Percentiles rank a stretch among this genome's conserved stretches.
phyloP scores from a whole-genome alignment of 1,140 invertebrate species.

The Calephelis nemesis region DNA sequence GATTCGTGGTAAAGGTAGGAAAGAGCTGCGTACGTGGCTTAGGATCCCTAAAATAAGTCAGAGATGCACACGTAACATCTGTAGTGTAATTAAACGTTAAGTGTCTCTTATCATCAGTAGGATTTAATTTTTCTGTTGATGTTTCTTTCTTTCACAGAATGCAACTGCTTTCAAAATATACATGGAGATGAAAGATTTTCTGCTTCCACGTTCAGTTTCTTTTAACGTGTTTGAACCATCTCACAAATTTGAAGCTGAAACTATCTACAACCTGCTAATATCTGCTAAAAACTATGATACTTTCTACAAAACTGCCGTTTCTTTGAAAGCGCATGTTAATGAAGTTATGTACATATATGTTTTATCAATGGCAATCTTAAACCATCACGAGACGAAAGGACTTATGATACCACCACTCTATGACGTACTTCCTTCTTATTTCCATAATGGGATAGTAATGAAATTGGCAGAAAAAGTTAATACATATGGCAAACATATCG shows the following conservation, averaged over 20 bases:
- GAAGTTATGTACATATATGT: conserved; percentile 82
- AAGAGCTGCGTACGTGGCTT: too few species aligned
- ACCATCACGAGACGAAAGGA: conserved; percentile 80
- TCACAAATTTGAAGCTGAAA: conserved; percentile 80
- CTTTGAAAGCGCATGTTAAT: conserved; percentile 81
- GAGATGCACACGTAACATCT: too few species aligned
- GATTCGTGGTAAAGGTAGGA: too few species aligned
- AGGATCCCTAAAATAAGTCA: too few species aligned
- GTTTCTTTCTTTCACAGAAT: conserved; percentile 63
- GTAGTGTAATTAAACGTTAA: too few species aligned
- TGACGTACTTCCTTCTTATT: conserved; percentile 82
- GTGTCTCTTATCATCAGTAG: too few species aligned
- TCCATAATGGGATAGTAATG: conserved; percentile 81
- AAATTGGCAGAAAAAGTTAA: conserved; percentile 79
- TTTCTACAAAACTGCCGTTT: conserved; percentile 80
- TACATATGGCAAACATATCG: conserved; percentile 47
- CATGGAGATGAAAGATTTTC: conserved; percentile 70
- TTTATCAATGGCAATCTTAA: conserved; percentile 78
- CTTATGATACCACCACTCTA: conserved; percentile 82
- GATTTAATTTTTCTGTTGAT: not conserved
- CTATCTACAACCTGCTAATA: conserved; percentile 84
- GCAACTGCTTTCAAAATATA: conserved; percentile 80
- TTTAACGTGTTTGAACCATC: conserved; percentile 80
- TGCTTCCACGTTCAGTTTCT: conserved; percentile 78
- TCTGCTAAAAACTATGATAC: conserved; percentile 82